Percentiles rank a stretch among this genome's conserved stretches.
Conservation (phyloP, 2,797 vertebrate species). For the Mionectes olivaceus region DNA sequence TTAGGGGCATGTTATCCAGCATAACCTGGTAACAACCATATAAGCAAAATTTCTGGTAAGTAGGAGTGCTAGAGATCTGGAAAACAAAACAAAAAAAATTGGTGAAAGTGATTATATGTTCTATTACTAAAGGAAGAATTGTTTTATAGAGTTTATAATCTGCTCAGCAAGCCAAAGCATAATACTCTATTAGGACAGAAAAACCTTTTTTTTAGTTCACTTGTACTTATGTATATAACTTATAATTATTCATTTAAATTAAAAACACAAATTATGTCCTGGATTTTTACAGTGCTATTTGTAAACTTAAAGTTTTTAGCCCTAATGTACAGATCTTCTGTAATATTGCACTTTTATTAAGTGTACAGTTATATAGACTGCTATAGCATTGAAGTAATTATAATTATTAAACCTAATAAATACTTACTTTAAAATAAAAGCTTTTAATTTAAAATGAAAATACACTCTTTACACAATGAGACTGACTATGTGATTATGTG, state of each 20-base stretch:
- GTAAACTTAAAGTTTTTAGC: slow-evolving; percentile 44
- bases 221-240: slow-evolving; percentile 48
- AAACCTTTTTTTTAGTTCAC: slow-evolving; percentile 16
- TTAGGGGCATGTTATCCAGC: not conserved
- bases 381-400: slow-evolving; percentile 16
- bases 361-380: not conserved
- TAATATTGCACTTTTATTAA: slow-evolving; percentile 20
- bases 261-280: slow-evolving; percentile 42
- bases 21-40: not conserved
- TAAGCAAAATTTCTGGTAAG: not conserved
- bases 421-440: not conserved
- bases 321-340: not conserved
- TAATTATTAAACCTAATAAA: not conserved
- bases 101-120: not conserved
- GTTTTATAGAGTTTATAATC: slow-evolving; percentile 49
- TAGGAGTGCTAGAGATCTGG: not conserved
- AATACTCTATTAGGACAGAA: slow-evolving; percentile 47
- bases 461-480: not conserved
- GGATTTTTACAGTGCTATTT: slow-evolving; percentile 23
- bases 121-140: slow-evolving; percentile 48
- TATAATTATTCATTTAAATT: not conserved
- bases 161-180: slow-evolving; percentile 45
- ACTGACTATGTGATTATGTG: not conserved
- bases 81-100: not conserved
- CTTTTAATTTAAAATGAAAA: not conserved